Base-by-base conservation (phyloP, 2,797 vertebrate genomes). In the Peromyscus attwateri region DNA sequence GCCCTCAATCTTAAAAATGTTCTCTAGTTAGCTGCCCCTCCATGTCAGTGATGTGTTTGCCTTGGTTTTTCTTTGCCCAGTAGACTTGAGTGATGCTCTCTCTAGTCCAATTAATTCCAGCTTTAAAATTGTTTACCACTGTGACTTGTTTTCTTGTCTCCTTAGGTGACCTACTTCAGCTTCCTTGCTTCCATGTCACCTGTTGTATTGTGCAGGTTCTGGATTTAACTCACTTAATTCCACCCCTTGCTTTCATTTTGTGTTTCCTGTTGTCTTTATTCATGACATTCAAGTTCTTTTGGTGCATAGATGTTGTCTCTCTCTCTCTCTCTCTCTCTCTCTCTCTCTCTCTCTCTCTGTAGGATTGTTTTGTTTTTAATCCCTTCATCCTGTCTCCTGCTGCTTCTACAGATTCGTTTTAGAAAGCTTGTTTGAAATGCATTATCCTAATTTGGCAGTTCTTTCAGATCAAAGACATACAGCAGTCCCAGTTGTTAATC, bases 61-160 rank as follows among this genome's bases (percentile, higher is more conserved):
- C 37, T 68, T 6, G 1, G 12, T 75, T 93, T 40, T 40, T 68
- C 27, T 57, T 70, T 92, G 6, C 71, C 66, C 1, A 3, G 19
- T 23, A 75, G 62, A 83, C 73, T 81, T 97, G 88, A 95, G 82
- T 95, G 79, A 55, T 82, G 55, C 31, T 95, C 87, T 95, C 70
- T 66, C 52, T 73, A 60, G 71, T 92, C 60, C 75, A 96, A 34
- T 29, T 23, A 87, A 85, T 76, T 52, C n/a, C 71, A 57, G 11
- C 73, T 90, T 89, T 31, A 57, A 79, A 83, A 82, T 57, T 31
- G 6, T 95, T 88, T 40, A 77, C 85, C 14, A 34, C 92, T 77
- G n/a, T 89, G 6, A 83, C 40, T 46, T 66, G 34, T 82, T 93
- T 87, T 79, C 55, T 12, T 27, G 73, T 93, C 89, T 95, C 23